Evolutionary conservation across 1,140 invertebrate species (phyloP).

Genomic region (Arion vulgaris): DNA sequence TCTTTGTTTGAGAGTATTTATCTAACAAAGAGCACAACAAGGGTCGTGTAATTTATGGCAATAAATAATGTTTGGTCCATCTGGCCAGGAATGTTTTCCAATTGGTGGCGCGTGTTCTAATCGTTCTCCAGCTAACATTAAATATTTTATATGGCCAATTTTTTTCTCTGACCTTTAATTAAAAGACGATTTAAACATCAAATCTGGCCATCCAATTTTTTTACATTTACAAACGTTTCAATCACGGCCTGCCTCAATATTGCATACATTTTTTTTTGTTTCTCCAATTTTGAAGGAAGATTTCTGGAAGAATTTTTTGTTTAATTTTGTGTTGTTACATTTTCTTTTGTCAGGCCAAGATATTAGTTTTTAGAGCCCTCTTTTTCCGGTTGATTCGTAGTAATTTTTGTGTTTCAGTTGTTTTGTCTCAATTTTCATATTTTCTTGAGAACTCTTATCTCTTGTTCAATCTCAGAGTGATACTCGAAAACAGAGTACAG

Average conservation of each 20-base stretch:
- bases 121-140: neutral
- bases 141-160: neutral
- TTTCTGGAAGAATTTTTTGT: neutral
- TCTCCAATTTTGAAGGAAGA: neutral
- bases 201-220: neutral
- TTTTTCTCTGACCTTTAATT: neutral
- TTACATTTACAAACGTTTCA: neutral
- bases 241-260: neutral
- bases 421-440: too few relatives aligned
- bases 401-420: too few relatives aligned
- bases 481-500: too few relatives aligned
- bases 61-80: neutral
- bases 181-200: neutral
- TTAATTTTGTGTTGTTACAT: too few relatives aligned
- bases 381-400: too few relatives aligned
- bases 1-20: too few relatives aligned
- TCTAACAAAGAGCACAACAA: neutral
- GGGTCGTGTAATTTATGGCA: neutral
- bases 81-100: neutral
- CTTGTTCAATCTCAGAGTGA: too few relatives aligned
- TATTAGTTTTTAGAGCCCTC: too few relatives aligned
- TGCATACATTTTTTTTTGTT: neutral
- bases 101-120: neutral
- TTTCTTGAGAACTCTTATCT: too few relatives aligned
- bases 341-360: too few relatives aligned